These are phyloP conservation scores for Steinernema hermaphroditum DNA, from an alignment of 2,888 invertebrate genomes.

Conservation along the genomic window DNA sequence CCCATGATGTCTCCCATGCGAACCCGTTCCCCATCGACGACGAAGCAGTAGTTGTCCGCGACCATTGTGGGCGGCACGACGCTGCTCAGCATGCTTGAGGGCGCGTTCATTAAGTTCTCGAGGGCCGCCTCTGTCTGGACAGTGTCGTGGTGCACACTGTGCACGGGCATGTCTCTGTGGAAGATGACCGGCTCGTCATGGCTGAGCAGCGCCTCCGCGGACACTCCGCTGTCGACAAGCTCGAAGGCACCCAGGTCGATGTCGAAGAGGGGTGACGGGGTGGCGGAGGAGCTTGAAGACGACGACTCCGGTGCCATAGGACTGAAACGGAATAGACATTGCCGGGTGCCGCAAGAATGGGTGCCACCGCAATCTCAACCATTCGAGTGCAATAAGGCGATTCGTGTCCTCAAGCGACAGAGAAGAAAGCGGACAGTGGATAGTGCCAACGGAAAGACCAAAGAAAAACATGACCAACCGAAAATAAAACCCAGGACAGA, in stretches of 20 bases:
- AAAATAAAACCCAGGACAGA: background rate
- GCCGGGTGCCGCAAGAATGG: too few species aligned
- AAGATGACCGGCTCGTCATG: conserved; percentile 63
- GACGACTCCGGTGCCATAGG: conserved; percentile 43
- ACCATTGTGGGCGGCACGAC: conserved; percentile 63
- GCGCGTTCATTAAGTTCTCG: conserved; percentile 65
- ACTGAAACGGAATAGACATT: conserved; percentile 34
- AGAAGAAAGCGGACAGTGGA: too few species aligned
- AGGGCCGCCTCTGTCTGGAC: conserved; percentile 66
- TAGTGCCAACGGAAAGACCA: conserved; percentile 1
- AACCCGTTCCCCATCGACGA: conserved; percentile 65
- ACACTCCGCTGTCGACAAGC: conserved; percentile 60
- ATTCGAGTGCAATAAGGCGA: background rate
- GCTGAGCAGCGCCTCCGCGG: conserved; percentile 60
- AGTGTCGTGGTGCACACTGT: conserved; percentile 66
- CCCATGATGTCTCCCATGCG: conserved; percentile 64
- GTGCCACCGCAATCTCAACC: conserved; percentile 28
- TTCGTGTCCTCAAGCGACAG: conserved; percentile 12
- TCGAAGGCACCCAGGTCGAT: conserved; percentile 65
- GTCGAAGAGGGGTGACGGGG: conserved; percentile 54
- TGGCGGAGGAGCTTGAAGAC: conserved; percentile 49
- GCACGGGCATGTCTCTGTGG: conserved; percentile 64
- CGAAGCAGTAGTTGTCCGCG: conserved; percentile 66
- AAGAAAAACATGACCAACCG: background rate
- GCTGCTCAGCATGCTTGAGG: conserved; percentile 59